Conservation (phyloP, 2,888 invertebrate species). For the Alloscopus bannaensis region DNA sequence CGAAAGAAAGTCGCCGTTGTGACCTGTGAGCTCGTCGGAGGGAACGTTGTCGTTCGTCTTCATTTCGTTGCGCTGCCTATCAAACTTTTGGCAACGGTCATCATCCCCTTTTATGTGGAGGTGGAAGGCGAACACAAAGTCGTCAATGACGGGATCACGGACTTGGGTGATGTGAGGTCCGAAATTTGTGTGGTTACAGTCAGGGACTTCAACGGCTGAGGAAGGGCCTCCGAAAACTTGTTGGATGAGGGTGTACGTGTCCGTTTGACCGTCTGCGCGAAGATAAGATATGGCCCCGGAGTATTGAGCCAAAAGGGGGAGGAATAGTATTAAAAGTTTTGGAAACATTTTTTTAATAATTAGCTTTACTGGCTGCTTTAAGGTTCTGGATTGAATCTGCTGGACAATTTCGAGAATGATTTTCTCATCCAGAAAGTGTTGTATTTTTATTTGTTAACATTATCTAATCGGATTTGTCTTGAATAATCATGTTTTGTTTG, state of each 20-base stretch:
- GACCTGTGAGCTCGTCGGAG: slow-evolving; percentile 11
- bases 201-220: slow-evolving; percentile 63
- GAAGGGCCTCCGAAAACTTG: slow-evolving; percentile 54
- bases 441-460: too few species aligned
- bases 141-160: slow-evolving; percentile 42
- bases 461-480: too few species aligned
- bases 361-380: too few species aligned
- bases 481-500: too few species aligned
- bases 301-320: background rate
- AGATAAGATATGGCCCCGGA: slow-evolving; percentile 20
- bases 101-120: slow-evolving; percentile 59
- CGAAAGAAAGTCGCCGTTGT: slow-evolving; percentile 46
- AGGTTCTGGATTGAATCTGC: too few species aligned
- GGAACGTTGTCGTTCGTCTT: slow-evolving; percentile 37
- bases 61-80: slow-evolving; percentile 65
- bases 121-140: slow-evolving; percentile 62
- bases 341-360: background rate
- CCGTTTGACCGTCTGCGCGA: slow-evolving; percentile 48
- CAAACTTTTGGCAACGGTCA: slow-evolving; percentile 62
- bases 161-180: slow-evolving; percentile 63
- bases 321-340: background rate
- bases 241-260: slow-evolving; percentile 63
- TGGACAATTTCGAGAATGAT: too few species aligned
- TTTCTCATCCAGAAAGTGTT: too few species aligned
- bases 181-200: slow-evolving; percentile 62